phyloP scores from a whole-genome alignment of 2,888 invertebrate species.

The Augochlorella aurata region DNA sequence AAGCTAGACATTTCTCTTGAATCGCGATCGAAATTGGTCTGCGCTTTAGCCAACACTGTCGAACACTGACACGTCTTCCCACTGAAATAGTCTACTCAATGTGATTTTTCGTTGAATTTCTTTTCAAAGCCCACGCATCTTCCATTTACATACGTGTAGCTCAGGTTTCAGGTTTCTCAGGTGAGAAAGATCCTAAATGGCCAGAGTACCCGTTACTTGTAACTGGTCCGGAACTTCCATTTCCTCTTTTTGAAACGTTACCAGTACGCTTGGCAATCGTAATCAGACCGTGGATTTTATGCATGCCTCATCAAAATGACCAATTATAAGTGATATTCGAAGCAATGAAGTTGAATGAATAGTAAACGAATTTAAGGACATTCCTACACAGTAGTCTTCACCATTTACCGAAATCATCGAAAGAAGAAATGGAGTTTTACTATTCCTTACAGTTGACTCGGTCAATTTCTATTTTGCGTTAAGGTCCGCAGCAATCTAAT shows the following conservation, averaged over 20 bases:
- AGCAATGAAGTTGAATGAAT: too few relatives aligned
- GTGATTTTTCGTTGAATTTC: constrained; percentile 35
- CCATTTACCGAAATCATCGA: too few relatives aligned
- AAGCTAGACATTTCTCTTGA: constrained; percentile 29
- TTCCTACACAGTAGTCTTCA: too few relatives aligned
- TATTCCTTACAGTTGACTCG: too few relatives aligned
- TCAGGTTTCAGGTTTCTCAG: constrained; percentile 12
- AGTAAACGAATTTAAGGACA: too few relatives aligned
- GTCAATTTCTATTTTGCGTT: too few relatives aligned
- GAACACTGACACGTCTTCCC: constrained; percentile 21
- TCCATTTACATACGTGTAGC: constrained; percentile 23
- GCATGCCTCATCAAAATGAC: too few relatives aligned
- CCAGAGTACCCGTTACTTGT: constrained; percentile 60
- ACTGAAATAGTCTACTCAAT: constrained; percentile 35
- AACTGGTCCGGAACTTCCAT: constrained; percentile 57
- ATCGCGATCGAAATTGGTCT: neutral
- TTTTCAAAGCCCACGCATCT: constrained; percentile 43
- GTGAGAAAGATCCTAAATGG: constrained; percentile 33
- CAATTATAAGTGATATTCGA: too few relatives aligned
- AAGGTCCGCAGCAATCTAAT: too few relatives aligned
- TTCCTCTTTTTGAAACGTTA: constrained; percentile 20
- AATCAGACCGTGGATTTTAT: too few relatives aligned
- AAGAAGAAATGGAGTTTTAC: too few relatives aligned
- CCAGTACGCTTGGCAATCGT: neutral
- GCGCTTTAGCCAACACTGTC: neutral